These are phyloP conservation scores for Hippopotamus amphibius DNA, from an alignment of 2,113 vertebrate genomes.

Conservation along the genomic window DNA sequence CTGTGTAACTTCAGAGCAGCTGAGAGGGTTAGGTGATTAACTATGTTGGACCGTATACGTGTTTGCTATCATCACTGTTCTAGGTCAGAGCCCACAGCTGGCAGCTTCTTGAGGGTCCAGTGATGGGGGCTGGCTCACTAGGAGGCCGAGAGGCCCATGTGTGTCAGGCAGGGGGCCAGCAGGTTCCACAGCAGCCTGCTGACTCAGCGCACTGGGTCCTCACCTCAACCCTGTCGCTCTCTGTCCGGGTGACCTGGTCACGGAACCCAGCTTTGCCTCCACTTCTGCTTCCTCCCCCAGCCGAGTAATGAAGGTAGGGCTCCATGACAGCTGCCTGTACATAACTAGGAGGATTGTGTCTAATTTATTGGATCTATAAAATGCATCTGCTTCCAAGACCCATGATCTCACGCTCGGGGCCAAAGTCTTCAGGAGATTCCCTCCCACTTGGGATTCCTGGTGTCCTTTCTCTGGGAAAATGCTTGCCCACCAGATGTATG, in stretches of 20 bases:
- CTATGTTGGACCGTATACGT: fast-evolving
- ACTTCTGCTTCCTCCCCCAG: slow-evolving; percentile 5
- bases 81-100: not conserved
- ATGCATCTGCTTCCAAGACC: slow-evolving; percentile 18
- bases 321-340: not conserved
- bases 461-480: not conserved
- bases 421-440: slow-evolving; percentile 56
- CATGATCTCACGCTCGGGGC: slow-evolving; percentile 57
- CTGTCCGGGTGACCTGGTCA: slow-evolving; percentile 16
- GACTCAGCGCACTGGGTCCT: not conserved
- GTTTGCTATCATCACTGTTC: not conserved
- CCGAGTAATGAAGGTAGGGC: not conserved
- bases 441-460: not conserved
- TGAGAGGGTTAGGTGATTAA: too few relatives aligned
- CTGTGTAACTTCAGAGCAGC: not conserved
- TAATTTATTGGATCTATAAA: slow-evolving; percentile 76
- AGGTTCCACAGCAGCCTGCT: not conserved
- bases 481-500: not conserved
- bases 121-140: not conserved
- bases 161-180: not conserved
- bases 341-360: not conserved
- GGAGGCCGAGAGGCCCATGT: not conserved
- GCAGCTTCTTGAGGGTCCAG: not conserved
- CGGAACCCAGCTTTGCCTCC: not conserved
- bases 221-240: not conserved